phyloP scores from a whole-genome alignment of 1,140 invertebrate species.

The Agrilus planipennis region DNA sequence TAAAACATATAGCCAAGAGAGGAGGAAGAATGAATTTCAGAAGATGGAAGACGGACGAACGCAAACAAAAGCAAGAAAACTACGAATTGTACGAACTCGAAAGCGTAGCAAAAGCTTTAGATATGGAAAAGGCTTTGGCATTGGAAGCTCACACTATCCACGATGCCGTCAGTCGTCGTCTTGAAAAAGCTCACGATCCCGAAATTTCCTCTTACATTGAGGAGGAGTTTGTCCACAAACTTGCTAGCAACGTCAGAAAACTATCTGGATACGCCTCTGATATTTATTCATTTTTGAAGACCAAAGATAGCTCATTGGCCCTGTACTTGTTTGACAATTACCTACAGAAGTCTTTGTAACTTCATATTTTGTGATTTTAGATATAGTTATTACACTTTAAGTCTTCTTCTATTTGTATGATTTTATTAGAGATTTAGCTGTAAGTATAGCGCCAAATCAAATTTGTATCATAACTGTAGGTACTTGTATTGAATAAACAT shows the following conservation, averaged over 20 bases:
- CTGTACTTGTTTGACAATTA: conserved; percentile 70
- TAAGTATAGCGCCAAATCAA: too few relatives aligned
- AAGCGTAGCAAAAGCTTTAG: conserved; percentile 59
- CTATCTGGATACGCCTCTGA: conserved; percentile 61
- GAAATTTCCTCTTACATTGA: conserved; percentile 62
- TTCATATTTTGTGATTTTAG: too few relatives aligned
- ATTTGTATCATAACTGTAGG: too few relatives aligned
- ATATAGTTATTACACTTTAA: too few relatives aligned
- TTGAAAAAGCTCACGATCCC: conserved; percentile 45
- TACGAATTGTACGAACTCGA: conserved; percentile 49
- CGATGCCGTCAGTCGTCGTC: conserved; percentile 35
- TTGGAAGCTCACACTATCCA: conserved; percentile 55
- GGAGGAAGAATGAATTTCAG: conserved; percentile 45
- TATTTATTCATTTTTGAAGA: conserved; percentile 49
- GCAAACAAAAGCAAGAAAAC: conserved; percentile 20
- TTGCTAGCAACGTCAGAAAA: conserved; percentile 50
- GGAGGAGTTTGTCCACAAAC: conserved; percentile 58
- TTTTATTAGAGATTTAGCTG: too few relatives aligned
- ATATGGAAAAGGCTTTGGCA: conserved; percentile 59
- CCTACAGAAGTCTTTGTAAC: too few relatives aligned
- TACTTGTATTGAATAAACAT: too few relatives aligned
- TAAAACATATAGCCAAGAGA: conserved; percentile 63
- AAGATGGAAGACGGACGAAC: background rate
- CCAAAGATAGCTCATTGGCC: conserved; percentile 46
- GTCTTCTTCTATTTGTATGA: too few relatives aligned